Conservation (phyloP, 53 echinoderm and acorn worm species). For the Temnopleurus reevesii region DNA sequence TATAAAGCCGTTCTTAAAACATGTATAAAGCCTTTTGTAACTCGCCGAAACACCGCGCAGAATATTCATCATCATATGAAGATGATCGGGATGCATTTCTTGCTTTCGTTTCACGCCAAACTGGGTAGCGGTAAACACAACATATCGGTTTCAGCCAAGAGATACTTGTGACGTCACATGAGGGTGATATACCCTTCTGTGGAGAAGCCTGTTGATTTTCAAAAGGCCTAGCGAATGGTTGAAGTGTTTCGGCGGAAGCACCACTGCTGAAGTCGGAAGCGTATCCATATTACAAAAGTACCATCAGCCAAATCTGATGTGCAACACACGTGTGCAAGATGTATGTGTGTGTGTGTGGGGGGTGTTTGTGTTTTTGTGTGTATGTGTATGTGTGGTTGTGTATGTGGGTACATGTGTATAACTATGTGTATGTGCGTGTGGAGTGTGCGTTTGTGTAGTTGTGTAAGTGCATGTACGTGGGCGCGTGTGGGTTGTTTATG, state of each 20-base stretch:
- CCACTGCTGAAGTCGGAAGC: too few species aligned
- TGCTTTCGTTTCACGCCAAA: background rate
- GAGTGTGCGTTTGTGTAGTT: too few species aligned
- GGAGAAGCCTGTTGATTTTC: background rate
- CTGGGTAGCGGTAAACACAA: conserved; percentile 7
- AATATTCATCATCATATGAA: background rate
- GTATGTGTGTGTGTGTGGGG: too few species aligned
- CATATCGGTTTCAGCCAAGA: conserved; percentile 14
- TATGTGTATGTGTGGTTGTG: background rate
- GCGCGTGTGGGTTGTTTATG: too few species aligned
- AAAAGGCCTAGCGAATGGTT: background rate
- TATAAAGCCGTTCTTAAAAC: background rate
- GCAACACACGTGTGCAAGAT: background rate
- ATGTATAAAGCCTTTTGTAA: background rate
- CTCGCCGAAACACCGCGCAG: background rate
- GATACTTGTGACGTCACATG: conserved; percentile 3
- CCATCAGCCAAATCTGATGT: background rate
- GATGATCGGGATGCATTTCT: conserved; percentile 17
- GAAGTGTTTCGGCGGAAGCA: too few species aligned
- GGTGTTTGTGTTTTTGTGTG: too few species aligned
- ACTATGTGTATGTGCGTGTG: background rate
- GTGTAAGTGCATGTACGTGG: too few species aligned
- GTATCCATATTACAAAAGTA: conserved; percentile 13
- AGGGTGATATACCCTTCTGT: background rate
- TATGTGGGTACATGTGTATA: background rate